Base-by-base conservation (phyloP, 2,113 vertebrate genomes). In the Leptosomus discolor region DNA sequence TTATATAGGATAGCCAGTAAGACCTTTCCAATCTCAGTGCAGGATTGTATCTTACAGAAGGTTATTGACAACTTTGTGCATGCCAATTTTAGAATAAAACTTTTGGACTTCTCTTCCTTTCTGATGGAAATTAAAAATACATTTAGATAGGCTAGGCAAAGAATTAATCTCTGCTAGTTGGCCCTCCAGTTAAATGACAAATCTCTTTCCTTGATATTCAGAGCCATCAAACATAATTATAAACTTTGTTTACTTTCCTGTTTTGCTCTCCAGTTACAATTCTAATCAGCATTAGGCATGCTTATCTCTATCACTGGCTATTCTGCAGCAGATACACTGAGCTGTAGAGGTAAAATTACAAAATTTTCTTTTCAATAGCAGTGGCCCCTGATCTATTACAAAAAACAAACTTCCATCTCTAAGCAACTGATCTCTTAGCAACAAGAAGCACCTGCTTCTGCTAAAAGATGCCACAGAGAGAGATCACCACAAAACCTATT, bases 371-470 rank as follows among this genome's bases (percentile, higher is more conserved):
- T 97, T 97, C 95, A 97, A 97, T 92, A 97, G 88, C 83, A 96
- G 80, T 97, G 95, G 97, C 96, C 98, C 95, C 96, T 97, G 96
- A 98, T 98, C 97, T 97, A 97, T 97, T 88, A 95, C 91, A 92
- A 93, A 86, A 95, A 86, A 81, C 93, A 97, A 96, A 93, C 81
- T 93, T 97, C 96, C 96, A 98, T 98, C 98, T 98, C 98, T 90
- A 98, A 98, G 98, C 98, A 98, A 98, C 98, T 98, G 95, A 98
- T 98, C 98, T 98, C 98, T 98, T 98, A 98, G 98, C 98, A 98
- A 98, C 98, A 97, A 98, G 98, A 98, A 98, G 98, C 97, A 98
- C 98, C 98, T 98, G 98, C 97, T 98, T n/a, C n/a, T n/a, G n/a
- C n/a, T 98, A 98, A 98, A 98, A 98, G 98, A 98, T 98, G 98